Conservation (phyloP, 2,797 vertebrate genomes). For the Sylvilagus floridanus region DNA sequence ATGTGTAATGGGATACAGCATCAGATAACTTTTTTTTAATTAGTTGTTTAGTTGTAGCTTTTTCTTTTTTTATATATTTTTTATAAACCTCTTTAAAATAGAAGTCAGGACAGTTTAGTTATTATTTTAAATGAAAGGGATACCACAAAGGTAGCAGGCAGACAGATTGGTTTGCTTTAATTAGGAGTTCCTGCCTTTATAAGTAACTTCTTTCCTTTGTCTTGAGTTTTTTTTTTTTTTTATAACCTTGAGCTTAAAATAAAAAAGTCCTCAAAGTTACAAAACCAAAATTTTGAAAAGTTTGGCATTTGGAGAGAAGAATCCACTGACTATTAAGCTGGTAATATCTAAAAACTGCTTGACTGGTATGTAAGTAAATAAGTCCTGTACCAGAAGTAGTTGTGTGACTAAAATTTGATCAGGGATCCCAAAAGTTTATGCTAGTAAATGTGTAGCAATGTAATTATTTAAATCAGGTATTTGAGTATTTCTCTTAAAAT, state of each 20-base stretch:
- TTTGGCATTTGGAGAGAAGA: slow-evolving; percentile 70
- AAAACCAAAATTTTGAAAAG: slow-evolving; percentile 74
- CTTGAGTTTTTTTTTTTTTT: slow-evolving; percentile 76
- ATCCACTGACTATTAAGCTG: slow-evolving; percentile 47
- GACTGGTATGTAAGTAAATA: slow-evolving; percentile 13
- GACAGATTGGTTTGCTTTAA: slow-evolving; percentile 84
- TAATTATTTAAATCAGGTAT: slow-evolving; percentile 79
- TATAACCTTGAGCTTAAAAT: slow-evolving; percentile 80
- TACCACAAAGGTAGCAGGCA: slow-evolving; percentile 78
- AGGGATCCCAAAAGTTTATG: slow-evolving; percentile 61
- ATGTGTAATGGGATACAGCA: slow-evolving; percentile 95
- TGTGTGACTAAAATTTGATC: slow-evolving; percentile 75
- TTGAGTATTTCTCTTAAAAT: slow-evolving; percentile 79
- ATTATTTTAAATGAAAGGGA: slow-evolving; percentile 81
- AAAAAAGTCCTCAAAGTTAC: slow-evolving; percentile 80
- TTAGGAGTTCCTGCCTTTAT: slow-evolving; percentile 70
- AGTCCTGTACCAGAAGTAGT: slow-evolving; percentile 71
- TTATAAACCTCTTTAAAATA: slow-evolving; percentile 85
- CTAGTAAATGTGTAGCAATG: slow-evolving; percentile 75
- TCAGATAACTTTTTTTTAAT: slow-evolving; percentile 85
- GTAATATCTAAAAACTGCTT: slow-evolving; percentile 60
- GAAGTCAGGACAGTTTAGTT: slow-evolving; percentile 85
- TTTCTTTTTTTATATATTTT: slow-evolving; percentile 81
- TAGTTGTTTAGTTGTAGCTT: slow-evolving; percentile 87
- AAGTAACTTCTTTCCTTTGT: slow-evolving; percentile 83